A percentile compares a stretch with the other conserved stretches of the same genome.
phyloP scores from a whole-genome alignment of 1,140 invertebrate species.

The Drosophila seguyi region DNA sequence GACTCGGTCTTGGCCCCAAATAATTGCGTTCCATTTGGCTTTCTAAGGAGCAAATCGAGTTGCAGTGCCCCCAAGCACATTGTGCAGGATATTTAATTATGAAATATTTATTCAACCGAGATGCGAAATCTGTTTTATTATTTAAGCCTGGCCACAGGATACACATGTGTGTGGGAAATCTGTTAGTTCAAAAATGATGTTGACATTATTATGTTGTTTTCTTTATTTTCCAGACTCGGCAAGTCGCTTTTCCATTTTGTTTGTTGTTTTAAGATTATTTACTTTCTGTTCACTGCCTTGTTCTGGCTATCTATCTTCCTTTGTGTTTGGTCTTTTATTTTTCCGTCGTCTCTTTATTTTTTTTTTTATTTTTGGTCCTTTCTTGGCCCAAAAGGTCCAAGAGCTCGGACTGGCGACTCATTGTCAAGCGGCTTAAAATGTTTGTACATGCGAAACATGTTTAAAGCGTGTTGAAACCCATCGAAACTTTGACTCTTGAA shows the following conservation, averaged over 20 bases:
- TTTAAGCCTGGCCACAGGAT: conserved; percentile 25
- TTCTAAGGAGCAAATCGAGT: background rate
- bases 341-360: background rate
- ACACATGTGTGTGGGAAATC: conserved; percentile 21
- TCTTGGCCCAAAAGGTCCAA: conserved; percentile 19
- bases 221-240: conserved; percentile 4
- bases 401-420: conserved; percentile 32
- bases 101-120: conserved; percentile 44
- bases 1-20: conserved; percentile 4
- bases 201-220: conserved; percentile 46
- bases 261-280: conserved; percentile 41
- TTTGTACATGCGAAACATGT: conserved; percentile 33
- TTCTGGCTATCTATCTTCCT: conserved; percentile 14
- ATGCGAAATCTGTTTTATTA: conserved; percentile 46
- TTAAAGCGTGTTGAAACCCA: conserved; percentile 36
- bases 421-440: conserved; percentile 52
- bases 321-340: conserved; percentile 26
- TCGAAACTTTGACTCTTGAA: conserved; percentile 26
- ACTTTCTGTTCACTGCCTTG: conserved; percentile 11
- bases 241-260: conserved; percentile 5
- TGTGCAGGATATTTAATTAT: conserved; percentile 43
- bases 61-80: conserved; percentile 2
- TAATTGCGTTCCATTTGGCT: conserved; percentile 30
- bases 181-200: conserved; percentile 13
- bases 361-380: conserved; percentile 22